phyloP scores from a whole-genome alignment of 1,140 invertebrate genomes.

The Drosophila nannoptera region DNA sequence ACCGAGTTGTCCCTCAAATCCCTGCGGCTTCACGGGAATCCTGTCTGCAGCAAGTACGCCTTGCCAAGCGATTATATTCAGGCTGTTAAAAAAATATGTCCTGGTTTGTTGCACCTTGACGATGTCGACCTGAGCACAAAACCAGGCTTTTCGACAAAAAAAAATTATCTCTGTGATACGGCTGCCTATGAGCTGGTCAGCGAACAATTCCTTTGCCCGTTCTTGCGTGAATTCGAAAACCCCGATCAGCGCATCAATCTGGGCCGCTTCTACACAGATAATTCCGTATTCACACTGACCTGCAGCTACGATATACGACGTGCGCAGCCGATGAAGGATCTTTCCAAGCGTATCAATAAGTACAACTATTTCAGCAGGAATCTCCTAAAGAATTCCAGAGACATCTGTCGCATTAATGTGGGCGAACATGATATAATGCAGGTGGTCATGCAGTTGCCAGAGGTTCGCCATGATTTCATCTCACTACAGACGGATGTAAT shows the following conservation, averaged over 20 bases:
- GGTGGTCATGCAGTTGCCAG: constrained; percentile 57
- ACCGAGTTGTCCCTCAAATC: constrained; percentile 55
- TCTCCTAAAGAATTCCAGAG: constrained; percentile 33
- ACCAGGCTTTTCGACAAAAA: constrained; percentile 47
- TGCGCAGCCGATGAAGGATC: constrained; percentile 19
- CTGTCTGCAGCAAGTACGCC: constrained; percentile 79
- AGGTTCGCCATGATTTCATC: constrained; percentile 54
- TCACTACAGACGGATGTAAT: constrained; percentile 66
- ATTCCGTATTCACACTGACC: constrained; percentile 62
- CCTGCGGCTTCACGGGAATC: constrained; percentile 80
- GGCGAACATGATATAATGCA: constrained; percentile 52
- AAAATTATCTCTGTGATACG: constrained; percentile 60
- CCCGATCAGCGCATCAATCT: constrained; percentile 35
- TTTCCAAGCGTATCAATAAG: constrained; percentile 49
- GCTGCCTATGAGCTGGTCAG: constrained; percentile 60
- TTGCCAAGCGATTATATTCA: constrained; percentile 79
- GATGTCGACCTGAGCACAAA: constrained; percentile 47
- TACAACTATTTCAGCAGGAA: constrained; percentile 55
- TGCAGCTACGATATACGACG: constrained; percentile 48
- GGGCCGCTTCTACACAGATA: constrained; percentile 39
- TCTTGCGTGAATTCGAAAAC: constrained; percentile 50
- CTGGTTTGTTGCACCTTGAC: constrained; percentile 59
- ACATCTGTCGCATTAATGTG: constrained; percentile 32
- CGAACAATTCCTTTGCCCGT: constrained; percentile 51
- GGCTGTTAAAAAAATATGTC: constrained; percentile 79